phyloP scores from a whole-genome alignment of 2,888 invertebrate species.

The Suillia variegata region DNA sequence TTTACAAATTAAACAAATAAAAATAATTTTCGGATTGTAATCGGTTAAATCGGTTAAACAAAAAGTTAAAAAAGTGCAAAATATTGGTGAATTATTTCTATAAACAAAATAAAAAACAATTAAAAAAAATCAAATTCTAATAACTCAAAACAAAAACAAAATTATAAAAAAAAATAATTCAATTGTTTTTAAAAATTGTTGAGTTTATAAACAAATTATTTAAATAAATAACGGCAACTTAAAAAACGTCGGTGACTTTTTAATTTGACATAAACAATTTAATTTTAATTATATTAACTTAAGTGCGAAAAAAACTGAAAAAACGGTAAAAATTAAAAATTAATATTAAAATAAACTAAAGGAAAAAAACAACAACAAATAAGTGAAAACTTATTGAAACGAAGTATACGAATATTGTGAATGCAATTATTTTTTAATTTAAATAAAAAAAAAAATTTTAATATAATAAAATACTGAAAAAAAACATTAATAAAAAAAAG shows the following conservation, averaged over 20 bases:
- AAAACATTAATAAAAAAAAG: neutral
- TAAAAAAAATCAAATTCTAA: too few relatives aligned
- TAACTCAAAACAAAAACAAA: too few relatives aligned
- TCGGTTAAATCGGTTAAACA: too few relatives aligned
- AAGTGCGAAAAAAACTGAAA: slow-evolving; percentile 10
- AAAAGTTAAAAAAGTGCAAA: too few relatives aligned
- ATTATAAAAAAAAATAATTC: too few relatives aligned
- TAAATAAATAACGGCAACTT: neutral
- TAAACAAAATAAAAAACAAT: too few relatives aligned
- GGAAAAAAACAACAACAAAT: slow-evolving; percentile 7
- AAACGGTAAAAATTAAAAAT: slow-evolving; percentile 17
- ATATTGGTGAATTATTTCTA: too few relatives aligned
- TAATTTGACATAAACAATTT: neutral
- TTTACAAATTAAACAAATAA: too few relatives aligned
- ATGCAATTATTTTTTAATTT: neutral
- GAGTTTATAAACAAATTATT: slow-evolving; percentile 4
- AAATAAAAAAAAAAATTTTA: slow-evolving; percentile 5
- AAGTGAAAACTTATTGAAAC: slow-evolving; percentile 24
- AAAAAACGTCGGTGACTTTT: too few relatives aligned
- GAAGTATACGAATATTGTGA: slow-evolving; percentile 26
- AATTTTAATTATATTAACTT: neutral
- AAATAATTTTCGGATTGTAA: too few relatives aligned
- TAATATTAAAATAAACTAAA: neutral
- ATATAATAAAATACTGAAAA: slow-evolving; percentile 10
- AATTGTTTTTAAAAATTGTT: neutral